Evolutionary conservation across 2,113 vertebrate species (phyloP).

Genomic region (Callopanchax toddi): DNA sequence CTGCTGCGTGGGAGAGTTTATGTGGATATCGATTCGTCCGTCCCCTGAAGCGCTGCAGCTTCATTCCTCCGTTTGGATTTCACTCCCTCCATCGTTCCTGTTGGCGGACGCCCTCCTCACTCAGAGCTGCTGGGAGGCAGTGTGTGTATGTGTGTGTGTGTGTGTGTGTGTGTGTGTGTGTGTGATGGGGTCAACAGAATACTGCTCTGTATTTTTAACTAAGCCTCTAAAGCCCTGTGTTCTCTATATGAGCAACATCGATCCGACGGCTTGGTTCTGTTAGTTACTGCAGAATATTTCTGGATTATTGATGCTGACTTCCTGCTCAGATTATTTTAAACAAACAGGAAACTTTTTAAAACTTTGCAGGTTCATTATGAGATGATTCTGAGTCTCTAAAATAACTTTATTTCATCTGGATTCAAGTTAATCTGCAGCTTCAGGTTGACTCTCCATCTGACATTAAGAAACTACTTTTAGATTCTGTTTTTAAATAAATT

Average conservation of each 20-base stretch:
- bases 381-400: too few relatives aligned
- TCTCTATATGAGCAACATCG: slow-evolving; percentile 46
- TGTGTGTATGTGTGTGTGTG: neutral
- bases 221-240: slow-evolving; percentile 17
- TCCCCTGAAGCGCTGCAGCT: slow-evolving; percentile 53
- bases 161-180: slow-evolving; percentile 4
- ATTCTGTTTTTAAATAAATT: too few relatives aligned
- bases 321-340: too few relatives aligned
- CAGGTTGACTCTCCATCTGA: too few relatives aligned
- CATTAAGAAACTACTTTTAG: too few relatives aligned
- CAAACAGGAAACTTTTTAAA: too few relatives aligned
- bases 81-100: slow-evolving; percentile 39
- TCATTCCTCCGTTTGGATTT: slow-evolving; percentile 37
- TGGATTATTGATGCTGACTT: neutral
- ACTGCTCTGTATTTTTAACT: slow-evolving; percentile 49
- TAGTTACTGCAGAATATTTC: slow-evolving; percentile 30
- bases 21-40: slow-evolving; percentile 62
- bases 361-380: too few relatives aligned
- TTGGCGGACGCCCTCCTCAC: slow-evolving; percentile 53
- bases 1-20: slow-evolving; percentile 65
- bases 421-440: too few relatives aligned
- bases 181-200: slow-evolving; percentile 38
- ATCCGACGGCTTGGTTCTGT: slow-evolving; percentile 17
- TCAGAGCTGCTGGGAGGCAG: slow-evolving; percentile 44
- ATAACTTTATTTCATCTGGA: too few relatives aligned